Evolutionary conservation across 92 coral and sea anemone genomes (phyloP).

Genomic region (Diadumene lineata): DNA sequence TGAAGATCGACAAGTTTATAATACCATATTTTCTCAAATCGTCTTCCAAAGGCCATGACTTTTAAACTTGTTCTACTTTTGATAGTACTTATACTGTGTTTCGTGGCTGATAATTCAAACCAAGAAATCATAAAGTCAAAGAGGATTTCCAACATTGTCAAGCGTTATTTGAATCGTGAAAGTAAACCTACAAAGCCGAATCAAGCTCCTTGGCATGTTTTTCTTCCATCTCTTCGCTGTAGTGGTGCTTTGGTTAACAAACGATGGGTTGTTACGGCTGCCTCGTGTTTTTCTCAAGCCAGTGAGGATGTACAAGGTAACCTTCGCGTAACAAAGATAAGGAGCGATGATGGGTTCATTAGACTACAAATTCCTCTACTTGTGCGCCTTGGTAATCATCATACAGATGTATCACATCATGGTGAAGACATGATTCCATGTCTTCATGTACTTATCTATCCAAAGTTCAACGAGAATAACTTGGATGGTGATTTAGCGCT

Average conservation of each 20-base stretch:
- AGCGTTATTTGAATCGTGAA: conserved; percentile 26
- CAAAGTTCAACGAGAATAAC: conserved; percentile 37
- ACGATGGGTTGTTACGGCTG: conserved; percentile 83
- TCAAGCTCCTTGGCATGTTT: conserved; percentile 79
- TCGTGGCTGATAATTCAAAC: background rate
- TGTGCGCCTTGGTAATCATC: conserved; percentile 65
- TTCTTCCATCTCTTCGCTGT: conserved; percentile 66
- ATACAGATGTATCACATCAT: conserved; percentile 38
- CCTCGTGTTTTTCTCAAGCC: conserved; percentile 59
- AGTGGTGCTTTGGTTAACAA: conserved; percentile 71
- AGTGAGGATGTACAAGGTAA: conserved; percentile 22
- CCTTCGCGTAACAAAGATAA: conserved; percentile 17
- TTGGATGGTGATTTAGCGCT: conserved; percentile 57
- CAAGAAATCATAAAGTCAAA: conserved; percentile 11
- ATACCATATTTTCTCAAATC: background rate
- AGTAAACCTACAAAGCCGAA: conserved; percentile 16
- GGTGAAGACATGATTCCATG: conserved; percentile 69
- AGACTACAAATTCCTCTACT: conserved; percentile 34
- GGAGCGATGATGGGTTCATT: conserved; percentile 39
- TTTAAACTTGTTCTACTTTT: conserved; percentile 9
- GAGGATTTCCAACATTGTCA: conserved; percentile 10
- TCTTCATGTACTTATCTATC: conserved; percentile 53
- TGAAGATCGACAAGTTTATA: background rate
- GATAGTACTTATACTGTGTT: conserved; percentile 4
- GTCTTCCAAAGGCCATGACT: conserved; percentile 27